A percentile compares a stretch with the other conserved stretches of the same genome.
These are phyloP conservation scores for Antechinus stuartii DNA, from an alignment of 2,113 vertebrate species.

Conservation along the genomic window DNA sequence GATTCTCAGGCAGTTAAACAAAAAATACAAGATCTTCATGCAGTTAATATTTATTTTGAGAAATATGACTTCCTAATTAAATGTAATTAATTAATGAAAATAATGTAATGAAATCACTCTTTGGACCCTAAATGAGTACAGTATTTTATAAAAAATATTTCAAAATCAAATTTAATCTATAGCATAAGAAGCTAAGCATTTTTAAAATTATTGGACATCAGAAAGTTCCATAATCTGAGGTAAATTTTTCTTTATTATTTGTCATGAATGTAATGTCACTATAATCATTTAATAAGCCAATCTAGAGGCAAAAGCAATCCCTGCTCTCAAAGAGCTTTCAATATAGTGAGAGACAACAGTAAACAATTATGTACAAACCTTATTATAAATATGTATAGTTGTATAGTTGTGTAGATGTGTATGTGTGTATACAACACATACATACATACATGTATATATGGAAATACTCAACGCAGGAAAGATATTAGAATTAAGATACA, in stretches of 20 bases:
- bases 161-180: conserved; percentile 29
- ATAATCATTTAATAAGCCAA: not conserved
- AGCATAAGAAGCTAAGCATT: not conserved
- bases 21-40: conserved; percentile 73
- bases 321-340: not conserved
- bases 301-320: not conserved
- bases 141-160: not conserved
- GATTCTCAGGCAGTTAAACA: conserved; percentile 71
- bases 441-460: no score
- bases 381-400: not conserved
- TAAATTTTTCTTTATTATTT: not conserved
- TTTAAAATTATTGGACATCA: not conserved
- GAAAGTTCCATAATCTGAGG: not conserved
- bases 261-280: not conserved
- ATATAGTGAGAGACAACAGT: not conserved
- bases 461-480: no score
- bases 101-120: conserved; percentile 41
- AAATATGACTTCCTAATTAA: conserved; percentile 76
- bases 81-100: conserved; percentile 51
- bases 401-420: no score
- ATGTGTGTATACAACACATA: no score
- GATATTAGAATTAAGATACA: not conserved
- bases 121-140: conserved; percentile 30
- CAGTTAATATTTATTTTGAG: conserved; percentile 78
- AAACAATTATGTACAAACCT: not conserved